phyloP scores from a whole-genome alignment of 2,888 invertebrate genomes.

The Marasmarcha lunaedactyla region DNA sequence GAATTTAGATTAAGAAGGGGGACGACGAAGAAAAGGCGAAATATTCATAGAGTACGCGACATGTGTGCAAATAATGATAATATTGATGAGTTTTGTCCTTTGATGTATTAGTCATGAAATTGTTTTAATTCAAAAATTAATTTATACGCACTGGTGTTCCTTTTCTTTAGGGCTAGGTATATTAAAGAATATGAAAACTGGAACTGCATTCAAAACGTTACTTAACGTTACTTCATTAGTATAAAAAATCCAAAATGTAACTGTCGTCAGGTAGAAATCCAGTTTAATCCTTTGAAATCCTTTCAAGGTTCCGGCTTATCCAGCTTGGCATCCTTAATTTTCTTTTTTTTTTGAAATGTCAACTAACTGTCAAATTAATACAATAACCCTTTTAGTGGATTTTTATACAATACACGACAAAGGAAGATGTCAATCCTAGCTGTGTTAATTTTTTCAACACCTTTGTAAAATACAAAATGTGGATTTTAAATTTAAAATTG shows the following conservation, averaged over 20 bases:
- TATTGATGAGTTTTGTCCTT: not conserved
- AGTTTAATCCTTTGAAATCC: not conserved
- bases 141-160: no score
- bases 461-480: constrained; percentile 33
- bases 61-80: constrained; percentile 52
- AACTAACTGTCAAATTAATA: constrained; percentile 56
- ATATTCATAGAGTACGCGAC: constrained; percentile 22
- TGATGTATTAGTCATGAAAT: no score
- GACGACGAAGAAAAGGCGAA: constrained; percentile 9
- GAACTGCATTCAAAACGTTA: no score
- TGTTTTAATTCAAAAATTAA: no score
- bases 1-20: constrained; percentile 41
- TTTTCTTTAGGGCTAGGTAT: no score
- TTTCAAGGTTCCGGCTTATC: no score
- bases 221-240: no score
- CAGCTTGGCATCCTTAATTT: not conserved
- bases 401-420: constrained; percentile 35
- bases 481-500: constrained; percentile 32
- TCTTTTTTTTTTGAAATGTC: constrained; percentile 36
- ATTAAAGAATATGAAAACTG: no score
- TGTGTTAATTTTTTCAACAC: constrained; percentile 51
- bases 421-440: constrained; percentile 21
- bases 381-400: constrained; percentile 38
- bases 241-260: no score
- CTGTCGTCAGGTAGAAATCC: not conserved